Evolutionary conservation across 2,888 invertebrate genomes (phyloP), one percentile per base, ranked within the genome.

Genomic region (Lepeophtheirus nordmannii): DNA sequence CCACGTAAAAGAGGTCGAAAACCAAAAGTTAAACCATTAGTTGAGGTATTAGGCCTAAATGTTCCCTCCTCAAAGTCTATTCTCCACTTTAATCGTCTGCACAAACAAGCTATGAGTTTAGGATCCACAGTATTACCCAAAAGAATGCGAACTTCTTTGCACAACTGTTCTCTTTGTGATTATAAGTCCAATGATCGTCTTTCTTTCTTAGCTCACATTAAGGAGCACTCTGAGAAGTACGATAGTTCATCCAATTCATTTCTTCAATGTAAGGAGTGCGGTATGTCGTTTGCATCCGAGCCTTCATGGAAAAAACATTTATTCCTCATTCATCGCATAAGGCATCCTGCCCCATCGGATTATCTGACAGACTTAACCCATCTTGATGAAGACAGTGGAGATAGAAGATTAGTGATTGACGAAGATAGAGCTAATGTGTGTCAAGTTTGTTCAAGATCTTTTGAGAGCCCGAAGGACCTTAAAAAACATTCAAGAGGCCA

Each of bases 271-370:
- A 62, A 64, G 30, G 56, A 64, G 56, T 64, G 64, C 30, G 64
- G 64, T 12, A 56, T 56, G 53, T 56, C 53, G 3, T 64, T 64
- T 20, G 64, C 64, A 2, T 56, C 64, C 14, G 64, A 64, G 30
- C 56, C 64, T 14, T 46, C 64, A 10, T 64, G 64, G 64, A 46
- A 30, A 10, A 64, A 64, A 56, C 64, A 64, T 56, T 37, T 64
- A 14, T 64, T 64, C 23, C 37, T 64, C 2, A 14, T 64, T n/a
- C 64, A 64, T 56, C 46, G 64, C 14, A 64, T 64, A 20, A 64
- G 56, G 17, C 17, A 56, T 17, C 64, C 64, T 10, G 23, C 46
- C 17, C 23, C 64, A 1, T 20, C 20, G 12, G 57, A 56, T 46
- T 64, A 64, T 23, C 56, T 46, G 3, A 56, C 46, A 12, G 56